A percentile compares a stretch with the other conserved stretches of the same genome.
phyloP scores from a whole-genome alignment of 2,113 vertebrate genomes.

The Carlito syrichta region DNA sequence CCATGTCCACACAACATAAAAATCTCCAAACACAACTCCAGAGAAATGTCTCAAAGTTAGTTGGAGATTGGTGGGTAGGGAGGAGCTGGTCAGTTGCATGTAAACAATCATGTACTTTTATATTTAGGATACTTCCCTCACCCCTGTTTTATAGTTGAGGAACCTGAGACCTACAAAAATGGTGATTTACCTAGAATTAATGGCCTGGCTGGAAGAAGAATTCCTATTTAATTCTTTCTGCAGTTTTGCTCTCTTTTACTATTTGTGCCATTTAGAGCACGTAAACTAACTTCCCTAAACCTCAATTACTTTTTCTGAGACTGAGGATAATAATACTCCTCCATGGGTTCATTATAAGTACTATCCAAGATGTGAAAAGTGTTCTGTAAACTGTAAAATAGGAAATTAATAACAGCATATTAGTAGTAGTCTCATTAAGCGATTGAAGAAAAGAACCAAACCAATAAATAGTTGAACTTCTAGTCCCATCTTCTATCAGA shows the following conservation, averaged over 20 bases:
- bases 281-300: not conserved
- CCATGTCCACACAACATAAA: not conserved
- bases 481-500: not conserved
- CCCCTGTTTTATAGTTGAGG: not conserved
- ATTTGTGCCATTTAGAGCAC: not conserved
- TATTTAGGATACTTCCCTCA: not conserved
- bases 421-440: not conserved
- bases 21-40: not conserved
- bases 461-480: not conserved
- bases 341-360: not conserved
- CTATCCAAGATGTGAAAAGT: not conserved
- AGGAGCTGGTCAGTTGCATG: not conserved
- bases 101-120: not conserved
- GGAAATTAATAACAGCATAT: not conserved
- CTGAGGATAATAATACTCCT: not conserved
- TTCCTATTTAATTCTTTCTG: not conserved
- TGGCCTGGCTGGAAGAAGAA: not conserved
- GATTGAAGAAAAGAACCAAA: not conserved
- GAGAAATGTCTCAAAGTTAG: not conserved
- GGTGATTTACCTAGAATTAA: not conserved
- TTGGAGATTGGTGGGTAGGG: no score
- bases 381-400: not conserved
- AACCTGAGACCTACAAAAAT: conserved; percentile 12
- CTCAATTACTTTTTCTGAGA: conserved; percentile 25
- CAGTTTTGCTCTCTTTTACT: not conserved